Evolutionary conservation across 2,797 vertebrate species (phyloP), one percentile per base, ranked within the genome.

Genomic region (Sebastes itinus): DNA sequence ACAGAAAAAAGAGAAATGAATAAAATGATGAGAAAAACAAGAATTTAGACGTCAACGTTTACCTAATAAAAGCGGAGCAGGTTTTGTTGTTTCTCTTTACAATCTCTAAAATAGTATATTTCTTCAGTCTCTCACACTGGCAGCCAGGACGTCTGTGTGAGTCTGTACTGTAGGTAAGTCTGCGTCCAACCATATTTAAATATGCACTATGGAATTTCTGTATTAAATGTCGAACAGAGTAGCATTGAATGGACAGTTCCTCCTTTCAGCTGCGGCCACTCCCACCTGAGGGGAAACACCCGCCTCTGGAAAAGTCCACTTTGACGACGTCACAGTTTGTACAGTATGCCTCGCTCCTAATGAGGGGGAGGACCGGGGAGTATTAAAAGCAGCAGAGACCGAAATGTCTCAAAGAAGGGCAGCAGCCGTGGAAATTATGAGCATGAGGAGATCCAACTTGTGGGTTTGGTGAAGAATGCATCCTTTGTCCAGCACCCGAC

Each of bases 261-360:
- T 80, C 74, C 84, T 84, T 89, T 88, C 81, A 89, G 81, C 54
- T 2, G 9, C 1, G 35, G 35, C 14, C 66, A 33, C 80, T 49
- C 81, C 86, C 87, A 74, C 61, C 79, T 61, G 76, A 42, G 38
- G 79, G 88, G 84, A 88, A 90, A 89, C 88, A 85, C 90, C 77
- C 79, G 30, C 80, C 68, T 63, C 83, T 92, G 92, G 94, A 96
- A 95, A 95, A 92, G 89, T 93, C 88, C 78, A 75, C 87, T 77
- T 27, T 74, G 16, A 9, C 56, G 79, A 93, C 86, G 84, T 95
- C 92, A 92, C 88, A 75, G 62, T 60, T 77, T 70, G 72, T 86
- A 78, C 78, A 88, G 84, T 80, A 78, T 79, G 80, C 72, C 84
- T 77, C 55, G 30, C 66, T 81, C 62, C 56, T 64, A 84, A 81